Percentiles rank a stretch among this genome's conserved stretches.
These are phyloP conservation scores for Neolamprologus ventralis DNA, from an alignment of 2,113 vertebrate species.

Conservation along the genomic window DNA sequence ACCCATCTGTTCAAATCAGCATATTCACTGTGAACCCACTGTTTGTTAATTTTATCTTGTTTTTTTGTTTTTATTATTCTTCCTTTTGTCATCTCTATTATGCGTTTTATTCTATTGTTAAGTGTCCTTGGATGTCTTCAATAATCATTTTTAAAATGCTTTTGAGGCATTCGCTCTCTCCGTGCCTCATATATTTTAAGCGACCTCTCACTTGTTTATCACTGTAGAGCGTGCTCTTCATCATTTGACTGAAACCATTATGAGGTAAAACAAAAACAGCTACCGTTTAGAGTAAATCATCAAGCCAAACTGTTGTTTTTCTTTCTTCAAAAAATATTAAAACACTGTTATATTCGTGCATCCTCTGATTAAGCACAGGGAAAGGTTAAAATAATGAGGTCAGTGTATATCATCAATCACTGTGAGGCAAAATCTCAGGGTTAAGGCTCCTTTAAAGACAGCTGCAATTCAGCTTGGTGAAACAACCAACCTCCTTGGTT, in stretches of 20 bases:
- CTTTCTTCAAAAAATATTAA: neutral
- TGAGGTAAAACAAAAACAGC: neutral
- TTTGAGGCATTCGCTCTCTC: neutral
- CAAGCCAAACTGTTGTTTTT: neutral
- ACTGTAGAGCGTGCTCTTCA: constrained; percentile 24
- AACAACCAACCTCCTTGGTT: constrained; percentile 31
- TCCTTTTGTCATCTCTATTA: neutral
- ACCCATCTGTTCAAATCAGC: neutral
- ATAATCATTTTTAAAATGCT: neutral
- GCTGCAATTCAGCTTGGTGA: neutral
- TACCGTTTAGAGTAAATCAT: neutral
- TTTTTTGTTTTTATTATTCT: neutral
- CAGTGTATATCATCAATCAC: neutral
- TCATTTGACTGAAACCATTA: constrained; percentile 33
- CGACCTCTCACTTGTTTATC: constrained; percentile 11
- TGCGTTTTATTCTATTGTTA: neutral
- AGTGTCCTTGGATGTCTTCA: neutral
- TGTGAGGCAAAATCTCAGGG: neutral
- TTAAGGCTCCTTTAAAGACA: neutral
- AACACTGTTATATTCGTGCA: neutral
- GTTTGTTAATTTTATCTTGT: neutral
- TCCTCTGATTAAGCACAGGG: neutral
- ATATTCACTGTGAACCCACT: neutral
- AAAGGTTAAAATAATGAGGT: neutral
- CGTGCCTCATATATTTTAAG: neutral